These are phyloP conservation scores for Caenorhabditis sp. DNA, from an alignment of 2,888 invertebrate genomes.

Conservation along the genomic window DNA sequence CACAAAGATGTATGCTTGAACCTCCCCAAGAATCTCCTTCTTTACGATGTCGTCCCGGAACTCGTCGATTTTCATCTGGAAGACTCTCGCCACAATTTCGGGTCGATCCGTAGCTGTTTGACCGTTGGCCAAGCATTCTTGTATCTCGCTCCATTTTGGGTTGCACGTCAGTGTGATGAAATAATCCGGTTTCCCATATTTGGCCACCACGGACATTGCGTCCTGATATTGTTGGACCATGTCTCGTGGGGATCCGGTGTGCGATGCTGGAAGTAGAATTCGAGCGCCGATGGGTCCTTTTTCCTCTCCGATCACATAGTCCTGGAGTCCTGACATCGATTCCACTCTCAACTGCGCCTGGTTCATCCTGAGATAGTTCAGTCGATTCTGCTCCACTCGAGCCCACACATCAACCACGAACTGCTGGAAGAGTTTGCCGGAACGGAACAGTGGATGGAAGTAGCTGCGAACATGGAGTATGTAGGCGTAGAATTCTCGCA, in stretches of 20 bases:
- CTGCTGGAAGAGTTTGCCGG: background rate
- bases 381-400: constrained; percentile 36
- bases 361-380: constrained; percentile 18
- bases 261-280: constrained; percentile 58
- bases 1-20: constrained; percentile 71
- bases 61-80: constrained; percentile 79
- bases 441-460: constrained; percentile 72
- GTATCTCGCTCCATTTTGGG: constrained; percentile 82
- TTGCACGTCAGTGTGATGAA: constrained; percentile 83
- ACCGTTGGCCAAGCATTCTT: constrained; percentile 50
- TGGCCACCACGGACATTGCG: constrained; percentile 4
- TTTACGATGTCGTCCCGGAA: constrained; percentile 74
- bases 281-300: background rate
- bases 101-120: constrained; percentile 55
- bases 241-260: background rate
- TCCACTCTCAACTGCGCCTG: constrained; percentile 10
- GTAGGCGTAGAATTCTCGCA: constrained; percentile 8
- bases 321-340: constrained; percentile 71
- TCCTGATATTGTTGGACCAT: constrained; percentile 9
- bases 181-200: constrained; percentile 27
- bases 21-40: constrained; percentile 71
- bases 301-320: constrained; percentile 46
- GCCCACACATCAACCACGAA: constrained; percentile 17
- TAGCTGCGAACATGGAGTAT: constrained; percentile 31
- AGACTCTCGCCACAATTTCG: constrained; percentile 81